Evolutionary conservation across 2,888 invertebrate genomes (phyloP), one percentile per base, ranked within the genome.

Genomic region (Baronia brevicornis): DNA sequence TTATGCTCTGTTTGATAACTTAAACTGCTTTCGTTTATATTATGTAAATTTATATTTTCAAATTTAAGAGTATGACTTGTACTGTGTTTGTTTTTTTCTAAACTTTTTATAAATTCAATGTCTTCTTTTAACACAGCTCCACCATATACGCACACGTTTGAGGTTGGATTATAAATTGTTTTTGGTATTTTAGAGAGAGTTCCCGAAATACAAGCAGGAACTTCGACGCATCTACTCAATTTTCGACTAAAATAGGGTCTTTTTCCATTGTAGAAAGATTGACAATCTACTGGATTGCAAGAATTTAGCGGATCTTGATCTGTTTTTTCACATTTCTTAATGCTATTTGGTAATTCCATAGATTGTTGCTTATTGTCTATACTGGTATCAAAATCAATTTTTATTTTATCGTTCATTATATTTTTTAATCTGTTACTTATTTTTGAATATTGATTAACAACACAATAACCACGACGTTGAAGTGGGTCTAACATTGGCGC

Each of bases 241-340:
- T 46, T 48, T 9, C 35, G 48, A 45, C 54, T 56, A 27, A 47
- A 75, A 50, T 56, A 54, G 0, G 70, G 47, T 26, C 51, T 71
- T 27, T 49, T 55, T 0, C 66, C 71, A 33, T 80, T 80, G 39
- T 80, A 78, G 58, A 58, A 53, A 2, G 43, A 40, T 5, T 75
- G 78, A 51, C 80, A 82, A 29, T 72, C 48, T 1, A 80, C 77
- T 32, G 73, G 72, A 3, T 57, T 56, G 36, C 79, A 80, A 36
- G 70, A 40, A 21, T 77, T 69, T 1, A 71, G 31, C 1, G 75
- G 70, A 25, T 80, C 73, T 46, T 77, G 61, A 9, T 80, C 78
- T 1, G 52, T 25, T 5, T 54, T 35, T 1, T 48, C 40, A 42
- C 79, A 82, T 4, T 36, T 33, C 28, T 44, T 58, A 1, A 59